Conservation (phyloP, 2,888 invertebrate genomes). For the Agrenia bidenticulata region DNA sequence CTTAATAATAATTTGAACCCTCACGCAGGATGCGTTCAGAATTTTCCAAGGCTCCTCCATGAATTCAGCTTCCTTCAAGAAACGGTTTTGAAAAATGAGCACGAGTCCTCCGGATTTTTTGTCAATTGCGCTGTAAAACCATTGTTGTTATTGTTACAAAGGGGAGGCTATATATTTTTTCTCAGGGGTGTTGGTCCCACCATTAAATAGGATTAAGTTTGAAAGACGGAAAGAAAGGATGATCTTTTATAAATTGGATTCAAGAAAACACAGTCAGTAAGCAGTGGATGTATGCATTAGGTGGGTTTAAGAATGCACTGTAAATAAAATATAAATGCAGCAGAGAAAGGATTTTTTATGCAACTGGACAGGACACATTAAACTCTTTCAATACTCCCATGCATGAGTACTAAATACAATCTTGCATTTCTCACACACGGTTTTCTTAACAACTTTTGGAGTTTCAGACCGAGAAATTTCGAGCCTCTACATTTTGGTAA, state of each 20-base stretch:
- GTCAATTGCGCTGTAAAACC: not conserved
- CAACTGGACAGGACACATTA: no score
- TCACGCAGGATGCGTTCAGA: constrained; percentile 20
- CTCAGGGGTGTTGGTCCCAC: constrained; percentile 14
- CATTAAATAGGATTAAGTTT: constrained; percentile 8
- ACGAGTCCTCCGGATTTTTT: constrained; percentile 12
- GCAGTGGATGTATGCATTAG: no score
- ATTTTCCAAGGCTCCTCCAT: not conserved
- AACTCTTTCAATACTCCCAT: no score
- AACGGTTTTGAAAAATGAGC: constrained; percentile 16
- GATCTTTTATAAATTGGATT: constrained; percentile 4
- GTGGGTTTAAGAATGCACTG: no score
- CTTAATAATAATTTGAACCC: constrained; percentile 25
- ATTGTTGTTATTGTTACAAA: not conserved
- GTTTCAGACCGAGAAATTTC: no score
- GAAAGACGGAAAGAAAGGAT: constrained; percentile 12
- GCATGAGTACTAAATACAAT: no score
- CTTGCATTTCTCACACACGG: no score
- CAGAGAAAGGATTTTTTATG: no score
- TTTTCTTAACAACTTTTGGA: no score
- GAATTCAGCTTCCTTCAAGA: not conserved
- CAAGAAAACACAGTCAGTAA: not conserved
- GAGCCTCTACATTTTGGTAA: no score
- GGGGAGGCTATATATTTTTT: not conserved
- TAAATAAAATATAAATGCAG: no score